Evolutionary conservation across 2,113 vertebrate species (phyloP).

Genomic region (Lonchura striata): DNA sequence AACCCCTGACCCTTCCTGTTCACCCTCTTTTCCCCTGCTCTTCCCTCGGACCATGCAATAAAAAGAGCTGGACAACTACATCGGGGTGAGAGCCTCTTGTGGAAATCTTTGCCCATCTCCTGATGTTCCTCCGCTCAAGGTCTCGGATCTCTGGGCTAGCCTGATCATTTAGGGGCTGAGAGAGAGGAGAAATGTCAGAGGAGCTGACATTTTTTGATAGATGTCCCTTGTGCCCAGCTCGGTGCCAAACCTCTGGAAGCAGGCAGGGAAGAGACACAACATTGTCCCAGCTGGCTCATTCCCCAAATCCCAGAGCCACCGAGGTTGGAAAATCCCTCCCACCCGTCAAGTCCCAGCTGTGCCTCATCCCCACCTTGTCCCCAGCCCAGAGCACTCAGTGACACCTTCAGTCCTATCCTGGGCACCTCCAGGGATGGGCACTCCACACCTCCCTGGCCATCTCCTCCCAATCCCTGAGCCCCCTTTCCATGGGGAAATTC

Average conservation of each 20-base stretch:
- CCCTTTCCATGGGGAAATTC: too few species aligned
- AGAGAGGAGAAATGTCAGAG: too few species aligned
- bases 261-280: background rate
- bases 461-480: too few species aligned
- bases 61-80: too few species aligned
- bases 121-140: too few species aligned
- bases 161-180: too few species aligned
- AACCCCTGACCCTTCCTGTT: too few species aligned
- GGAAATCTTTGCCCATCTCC: too few species aligned
- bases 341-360: background rate
- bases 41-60: too few species aligned
- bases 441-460: background rate
- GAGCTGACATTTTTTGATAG: background rate
- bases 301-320: background rate
- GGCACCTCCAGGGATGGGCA: background rate
- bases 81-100: too few species aligned
- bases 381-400: background rate
- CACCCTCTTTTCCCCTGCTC: too few species aligned
- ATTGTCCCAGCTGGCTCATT: background rate
- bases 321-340: background rate
- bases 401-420: background rate
- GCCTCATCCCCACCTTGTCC: accelerated
- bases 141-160: too few species aligned
- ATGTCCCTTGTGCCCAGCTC: background rate
- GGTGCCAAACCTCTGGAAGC: background rate